Evolutionary conservation across 2,888 invertebrate species (phyloP), one percentile per base, ranked within the genome.

Genomic region (Polyommatus iphigenia): DNA sequence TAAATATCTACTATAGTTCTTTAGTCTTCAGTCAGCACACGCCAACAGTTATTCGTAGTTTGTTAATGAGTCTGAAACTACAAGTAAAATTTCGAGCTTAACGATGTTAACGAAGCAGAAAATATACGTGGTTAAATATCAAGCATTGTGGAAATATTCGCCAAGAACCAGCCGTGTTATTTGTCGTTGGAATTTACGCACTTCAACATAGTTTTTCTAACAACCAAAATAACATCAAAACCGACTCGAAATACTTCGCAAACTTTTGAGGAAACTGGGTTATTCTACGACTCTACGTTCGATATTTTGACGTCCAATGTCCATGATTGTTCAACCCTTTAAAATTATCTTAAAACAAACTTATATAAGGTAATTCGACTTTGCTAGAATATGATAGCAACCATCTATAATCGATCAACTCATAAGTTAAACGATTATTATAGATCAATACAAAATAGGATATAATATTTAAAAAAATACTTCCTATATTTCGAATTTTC

Each of bases 141-240:
- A 32, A 67, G 67, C 67, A 67, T 67, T 67, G 67, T 67, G 67
- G 32, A 67, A 67, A 67, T 67, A 67, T 32, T 67, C 67, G 32
- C 29, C 67, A 67, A 67, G 18, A 54, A 54, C 54, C 3, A 67
- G 13, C 13, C 67, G 67, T 67, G 67, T 67, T 67, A 32, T 67
- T 67, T 67, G 32, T 67, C 67, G 67, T 67, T 32, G 29, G 32
- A 1, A 67, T 29, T 67, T 67, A 67, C 67, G 67, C 67, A 67
- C 67, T 67, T 29, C 29, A 2, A 67, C 67, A 32, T 67, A 67
- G 67, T 67, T 67, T 67, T 67, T 67, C 67, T 67, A 67, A 67
- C 32, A 29, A 32, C 67, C 29, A 46, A 59, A 81, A 79, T 71
- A 62, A 77, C 41, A 50, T 54, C 24, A 2, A 71, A 54, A 41